These are phyloP conservation scores for Phocides pigmalion DNA, from an alignment of 1,140 invertebrate genomes.

Conservation along the genomic window DNA sequence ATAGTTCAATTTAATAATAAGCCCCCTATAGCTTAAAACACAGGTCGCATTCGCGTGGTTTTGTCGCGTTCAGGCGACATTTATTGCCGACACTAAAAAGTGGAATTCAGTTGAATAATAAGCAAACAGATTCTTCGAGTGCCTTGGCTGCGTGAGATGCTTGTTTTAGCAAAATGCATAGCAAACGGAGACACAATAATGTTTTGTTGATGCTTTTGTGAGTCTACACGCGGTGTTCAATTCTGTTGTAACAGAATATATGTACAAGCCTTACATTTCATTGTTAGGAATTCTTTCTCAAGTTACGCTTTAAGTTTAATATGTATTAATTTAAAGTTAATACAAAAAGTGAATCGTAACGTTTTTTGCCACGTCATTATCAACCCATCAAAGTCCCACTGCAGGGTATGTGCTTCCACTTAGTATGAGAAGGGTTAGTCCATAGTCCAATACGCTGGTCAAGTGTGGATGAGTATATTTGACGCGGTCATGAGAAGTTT, in stretches of 20 bases:
- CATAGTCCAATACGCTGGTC: too few species aligned
- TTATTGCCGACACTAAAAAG: conserved; percentile 53
- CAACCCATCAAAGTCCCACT: too few species aligned
- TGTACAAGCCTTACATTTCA: conserved; percentile 3
- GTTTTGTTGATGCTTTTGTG: conserved; percentile 56
- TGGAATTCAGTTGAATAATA: conserved; percentile 62
- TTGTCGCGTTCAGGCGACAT: conserved; percentile 46
- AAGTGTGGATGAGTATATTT: too few species aligned
- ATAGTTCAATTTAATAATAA: conserved; percentile 58
- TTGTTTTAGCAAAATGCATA: conserved; percentile 35
- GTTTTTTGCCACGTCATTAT: too few species aligned
- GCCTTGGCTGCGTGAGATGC: conserved; percentile 34
- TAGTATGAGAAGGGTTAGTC: too few species aligned
- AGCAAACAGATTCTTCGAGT: conserved; percentile 49
- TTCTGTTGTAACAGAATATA: conserved; percentile 37
- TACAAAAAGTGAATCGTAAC: too few species aligned
- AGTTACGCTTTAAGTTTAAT: not conserved
- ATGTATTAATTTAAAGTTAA: not conserved
- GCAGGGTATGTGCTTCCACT: too few species aligned
- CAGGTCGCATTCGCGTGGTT: conserved; percentile 43
- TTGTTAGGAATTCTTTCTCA: not conserved
- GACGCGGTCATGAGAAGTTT: too few species aligned
- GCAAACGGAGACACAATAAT: conserved; percentile 46
- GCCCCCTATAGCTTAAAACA: conserved; percentile 43
- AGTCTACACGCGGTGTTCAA: conserved; percentile 44